Evolutionary conservation across 1,140 invertebrate species (phyloP).

Genomic region (Halictus rubicundus): DNA sequence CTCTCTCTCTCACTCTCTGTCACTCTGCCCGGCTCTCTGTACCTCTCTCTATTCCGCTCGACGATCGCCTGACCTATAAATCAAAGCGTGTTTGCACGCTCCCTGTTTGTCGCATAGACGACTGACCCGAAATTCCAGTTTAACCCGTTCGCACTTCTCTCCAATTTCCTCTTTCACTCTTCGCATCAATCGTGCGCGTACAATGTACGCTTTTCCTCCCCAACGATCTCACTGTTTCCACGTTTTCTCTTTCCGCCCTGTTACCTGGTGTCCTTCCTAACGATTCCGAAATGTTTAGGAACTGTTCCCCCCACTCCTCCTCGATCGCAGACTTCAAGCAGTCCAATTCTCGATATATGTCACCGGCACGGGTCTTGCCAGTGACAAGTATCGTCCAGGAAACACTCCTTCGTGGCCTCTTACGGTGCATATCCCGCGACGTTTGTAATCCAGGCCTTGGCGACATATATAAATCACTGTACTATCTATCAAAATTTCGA

Average conservation of each 20-base stretch:
- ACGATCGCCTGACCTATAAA: constrained; percentile 60
- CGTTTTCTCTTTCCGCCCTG: background rate
- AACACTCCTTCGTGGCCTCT: too few species aligned
- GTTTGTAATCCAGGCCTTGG: too few species aligned
- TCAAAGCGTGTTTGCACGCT: constrained; percentile 53
- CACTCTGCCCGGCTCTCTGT: background rate
- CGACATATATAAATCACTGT: too few species aligned
- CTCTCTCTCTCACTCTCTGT: constrained; percentile 8
- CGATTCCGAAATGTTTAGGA: too few species aligned
- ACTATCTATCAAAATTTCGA: too few species aligned
- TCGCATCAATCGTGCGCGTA: background rate
- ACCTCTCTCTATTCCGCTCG: constrained; percentile 9
- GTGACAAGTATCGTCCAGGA: too few species aligned
- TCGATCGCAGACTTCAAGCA: too few species aligned
- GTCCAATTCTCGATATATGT: too few species aligned
- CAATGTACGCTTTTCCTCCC: background rate
- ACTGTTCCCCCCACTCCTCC: too few species aligned
- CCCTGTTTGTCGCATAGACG: constrained; percentile 49
- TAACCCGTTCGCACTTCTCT: constrained; percentile 47
- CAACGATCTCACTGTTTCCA: background rate
- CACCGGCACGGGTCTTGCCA: too few species aligned
- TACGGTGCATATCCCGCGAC: too few species aligned
- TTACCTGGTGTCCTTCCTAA: background rate
- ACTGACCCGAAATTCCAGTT: constrained; percentile 57
- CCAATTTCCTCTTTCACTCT: constrained; percentile 15